Evolutionary conservation across 2,888 invertebrate genomes (phyloP).

Genomic region (Schrankia costaestrigalis): DNA sequence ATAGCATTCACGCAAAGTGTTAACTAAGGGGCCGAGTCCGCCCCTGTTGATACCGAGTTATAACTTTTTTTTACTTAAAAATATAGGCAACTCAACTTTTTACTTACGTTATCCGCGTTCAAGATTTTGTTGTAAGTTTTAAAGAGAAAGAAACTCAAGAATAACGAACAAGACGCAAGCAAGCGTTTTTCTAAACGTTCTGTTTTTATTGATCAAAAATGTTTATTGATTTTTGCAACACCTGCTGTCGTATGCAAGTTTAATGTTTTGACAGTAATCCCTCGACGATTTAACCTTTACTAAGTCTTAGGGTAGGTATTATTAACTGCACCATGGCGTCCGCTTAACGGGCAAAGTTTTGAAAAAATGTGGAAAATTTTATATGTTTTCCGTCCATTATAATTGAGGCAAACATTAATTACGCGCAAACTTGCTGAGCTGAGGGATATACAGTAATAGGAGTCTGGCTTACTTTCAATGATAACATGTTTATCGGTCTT

Average conservation of each 20-base stretch:
- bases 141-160: constrained; percentile 56
- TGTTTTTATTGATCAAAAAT: constrained; percentile 28
- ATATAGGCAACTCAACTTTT: constrained; percentile 41
- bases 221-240: constrained; percentile 37
- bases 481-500: no score
- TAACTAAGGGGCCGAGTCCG: constrained; percentile 20
- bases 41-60: constrained; percentile 29
- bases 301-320: constrained; percentile 19
- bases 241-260: constrained; percentile 20
- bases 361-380: constrained; percentile 36
- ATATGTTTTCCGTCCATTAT: constrained; percentile 44
- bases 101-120: constrained; percentile 45
- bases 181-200: constrained; percentile 38
- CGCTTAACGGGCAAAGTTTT: constrained; percentile 38
- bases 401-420: constrained; percentile 66
- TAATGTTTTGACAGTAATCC: constrained; percentile 25
- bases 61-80: constrained; percentile 28
- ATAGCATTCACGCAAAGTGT: constrained; percentile 33
- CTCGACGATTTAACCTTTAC: constrained; percentile 17
- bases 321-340: constrained; percentile 25
- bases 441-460: constrained; percentile 12
- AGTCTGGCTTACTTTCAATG: no score
- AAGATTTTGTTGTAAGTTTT: constrained; percentile 53
- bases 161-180: constrained; percentile 45
- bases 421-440: constrained; percentile 41